Evolutionary conservation across 2,888 invertebrate genomes (phyloP), one percentile per base, ranked within the genome.

Genomic region (Dryadula phaetusa): DNA sequence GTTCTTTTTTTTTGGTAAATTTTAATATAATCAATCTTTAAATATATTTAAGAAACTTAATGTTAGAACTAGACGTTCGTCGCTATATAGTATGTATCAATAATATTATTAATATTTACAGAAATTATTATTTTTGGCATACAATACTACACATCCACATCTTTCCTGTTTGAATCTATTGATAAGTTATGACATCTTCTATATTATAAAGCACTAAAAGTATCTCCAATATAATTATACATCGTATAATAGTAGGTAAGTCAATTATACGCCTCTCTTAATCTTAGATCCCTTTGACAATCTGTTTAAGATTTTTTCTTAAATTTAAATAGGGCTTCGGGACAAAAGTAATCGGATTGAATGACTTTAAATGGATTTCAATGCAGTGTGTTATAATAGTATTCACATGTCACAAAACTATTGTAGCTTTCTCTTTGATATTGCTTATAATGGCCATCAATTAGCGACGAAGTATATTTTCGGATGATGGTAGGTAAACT

Each of bases 231-330:
- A 53, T 65, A 60, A 58, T 64, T 56, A 37, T 32, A 60, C n/a
- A 65, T 28, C 22, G 58, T 47, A 58, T 47, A 58, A 46, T 47
- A 58, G 56, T 64, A 47, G 28, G 25, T 44, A 16, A 63, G 28
- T 58, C 40, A 54, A 63, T 63, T 67, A 63, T 34, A 63, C 67
- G 58, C 52, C 42, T 60, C 47, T 56, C 25, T 56, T 20, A 56
- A 66, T 53, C 47, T 54, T 46, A 37, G 28, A 54, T 62, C 37
- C 47, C 56, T 62, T 62, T 62, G 66, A 74, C 70, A 56, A 40
- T 56, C 56, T 56, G 40, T 40, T 56, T 37, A 56, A 10, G 5
- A n/a, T 40, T 56, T 56, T 56, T 56, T 56, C 56, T 42, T 10
- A 22, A 40, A 2, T 16, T 42, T 56, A 0, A 56, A 56, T 56